These are phyloP conservation scores for Teleogryllus oceanicus DNA, from an alignment of 2,888 invertebrate genomes.

Conservation along the genomic window DNA sequence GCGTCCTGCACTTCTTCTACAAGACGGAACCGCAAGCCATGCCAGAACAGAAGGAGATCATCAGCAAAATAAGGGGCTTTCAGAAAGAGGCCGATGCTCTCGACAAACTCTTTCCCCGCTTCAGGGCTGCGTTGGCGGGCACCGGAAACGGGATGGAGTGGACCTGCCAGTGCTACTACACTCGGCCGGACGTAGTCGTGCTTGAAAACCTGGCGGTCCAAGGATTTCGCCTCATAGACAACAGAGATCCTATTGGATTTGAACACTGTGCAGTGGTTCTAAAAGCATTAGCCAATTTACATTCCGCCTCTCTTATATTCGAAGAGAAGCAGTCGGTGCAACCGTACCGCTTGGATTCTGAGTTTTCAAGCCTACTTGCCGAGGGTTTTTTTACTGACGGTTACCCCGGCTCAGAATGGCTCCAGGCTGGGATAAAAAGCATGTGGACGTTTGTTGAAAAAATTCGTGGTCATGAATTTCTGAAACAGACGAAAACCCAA, in stretches of 20 bases:
- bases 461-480: not conserved
- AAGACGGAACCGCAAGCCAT: not conserved
- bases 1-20: not conserved
- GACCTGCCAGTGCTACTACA: not conserved
- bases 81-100: not conserved
- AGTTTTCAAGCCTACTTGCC: not conserved
- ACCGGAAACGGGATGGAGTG: not conserved
- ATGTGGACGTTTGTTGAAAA: not conserved
- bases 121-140: not conserved
- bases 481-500: not conserved
- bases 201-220: not conserved
- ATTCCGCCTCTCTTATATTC: not conserved
- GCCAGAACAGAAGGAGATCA: not conserved
- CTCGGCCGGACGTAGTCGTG: not conserved
- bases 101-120: not conserved
- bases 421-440: not conserved
- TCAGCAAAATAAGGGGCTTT: not conserved
- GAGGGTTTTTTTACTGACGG: not conserved
- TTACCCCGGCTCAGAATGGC: not conserved
- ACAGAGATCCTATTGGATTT: conserved; percentile 12
- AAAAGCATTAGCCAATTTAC: conserved; percentile 3
- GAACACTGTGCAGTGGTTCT: conserved; percentile 19
- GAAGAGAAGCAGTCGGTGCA: not conserved
- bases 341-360: not conserved
- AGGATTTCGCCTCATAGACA: not conserved